Evolutionary conservation across 2,113 vertebrate genomes (phyloP).

Genomic region (Malurus alboscapulatus): DNA sequence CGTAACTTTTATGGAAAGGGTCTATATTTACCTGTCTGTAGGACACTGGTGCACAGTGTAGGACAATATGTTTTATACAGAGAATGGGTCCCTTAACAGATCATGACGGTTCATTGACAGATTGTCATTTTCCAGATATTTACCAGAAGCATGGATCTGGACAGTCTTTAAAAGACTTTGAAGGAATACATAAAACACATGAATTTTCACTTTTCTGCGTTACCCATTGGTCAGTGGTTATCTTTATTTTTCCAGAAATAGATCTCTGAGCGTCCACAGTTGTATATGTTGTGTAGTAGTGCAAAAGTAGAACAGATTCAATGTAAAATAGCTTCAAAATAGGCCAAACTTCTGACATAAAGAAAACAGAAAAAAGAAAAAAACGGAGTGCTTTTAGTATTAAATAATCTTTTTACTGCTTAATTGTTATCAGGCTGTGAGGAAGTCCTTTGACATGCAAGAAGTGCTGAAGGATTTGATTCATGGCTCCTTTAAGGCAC

Average conservation of each 20-base stretch:
- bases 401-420: neutral
- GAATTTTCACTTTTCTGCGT: neutral
- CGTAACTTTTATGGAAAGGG: neutral
- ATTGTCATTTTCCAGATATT: neutral
- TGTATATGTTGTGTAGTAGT: neutral
- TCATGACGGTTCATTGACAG: neutral
- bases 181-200: neutral
- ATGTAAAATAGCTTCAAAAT: neutral
- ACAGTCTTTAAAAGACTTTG: neutral
- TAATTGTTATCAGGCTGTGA: neutral
- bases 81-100: neutral
- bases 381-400: rapidly evolving
- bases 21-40: neutral
- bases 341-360: neutral
- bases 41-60: neutral
- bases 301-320: neutral
- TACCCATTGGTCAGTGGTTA: rapidly evolving
- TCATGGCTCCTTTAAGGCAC: neutral
- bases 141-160: neutral
- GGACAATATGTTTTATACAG: neutral
- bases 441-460: neutral
- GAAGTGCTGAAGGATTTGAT: neutral
- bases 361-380: neutral
- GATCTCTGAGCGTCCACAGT: neutral
- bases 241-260: neutral